Base-by-base conservation (phyloP, 2,797 vertebrate species). In the Australoheros facetus region DNA sequence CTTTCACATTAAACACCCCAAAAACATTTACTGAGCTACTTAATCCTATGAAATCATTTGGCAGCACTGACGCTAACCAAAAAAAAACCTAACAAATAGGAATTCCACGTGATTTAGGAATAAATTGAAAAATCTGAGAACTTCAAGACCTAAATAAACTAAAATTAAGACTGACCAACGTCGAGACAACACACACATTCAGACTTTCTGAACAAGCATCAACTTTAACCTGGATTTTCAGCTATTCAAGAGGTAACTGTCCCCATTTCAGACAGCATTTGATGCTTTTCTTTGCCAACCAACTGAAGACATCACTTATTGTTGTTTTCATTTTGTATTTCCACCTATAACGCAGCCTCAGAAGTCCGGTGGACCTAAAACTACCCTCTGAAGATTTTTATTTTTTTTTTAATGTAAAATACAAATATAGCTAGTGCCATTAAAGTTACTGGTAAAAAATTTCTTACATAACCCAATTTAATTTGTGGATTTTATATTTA, bases 31-130 rank as follows among this genome's bases (percentile, higher is more conserved):
- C 4, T 59, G 8, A 54, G 14, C 1, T 3, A 5, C 7, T 6
- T 14, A 2, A 78, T 0, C 7, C 39, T 45, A n/a, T 4, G 17
- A 58, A 32, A 17, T 7, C 1, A 23, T 26, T 14, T 45, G 37
- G 42, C 37, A n/a, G 16, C n/a, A 54, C 16, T 6, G 0, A 1
- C 0, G 13, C 19, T 13, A 56, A 19, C 17, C 13, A 4, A 11
- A 30, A 11, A 30, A n/a, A 58, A 1, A 28, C 7, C 45, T 45
- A 11, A 28, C 23, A 28, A 66, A 48, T 14, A 17, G 14, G 37
- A 7, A 26, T 17, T 37, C 10, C 37, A 45, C 0, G 0, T 48
- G 23, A 66, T 48, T 48, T 45, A 64, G 17, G 16, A 66, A 12
- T 4, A 17, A 66, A 66, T 19, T 28, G 4, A 16, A 66, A 66